phyloP scores from a whole-genome alignment of 2,113 vertebrate genomes.

The Notiomystis cincta region DNA sequence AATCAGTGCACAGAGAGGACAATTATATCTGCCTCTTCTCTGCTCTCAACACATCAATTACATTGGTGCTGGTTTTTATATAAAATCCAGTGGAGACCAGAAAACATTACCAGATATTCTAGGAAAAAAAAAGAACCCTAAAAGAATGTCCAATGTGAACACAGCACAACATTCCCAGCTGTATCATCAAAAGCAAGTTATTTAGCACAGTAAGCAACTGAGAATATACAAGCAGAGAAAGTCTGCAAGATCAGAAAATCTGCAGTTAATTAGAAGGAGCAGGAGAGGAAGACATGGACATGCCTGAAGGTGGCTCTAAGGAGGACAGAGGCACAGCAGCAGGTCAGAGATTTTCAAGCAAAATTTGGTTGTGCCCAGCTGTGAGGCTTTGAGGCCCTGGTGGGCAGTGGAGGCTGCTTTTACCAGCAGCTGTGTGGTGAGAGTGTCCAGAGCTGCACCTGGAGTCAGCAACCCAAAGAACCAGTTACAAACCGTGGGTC shows the following conservation, averaged over 20 bases:
- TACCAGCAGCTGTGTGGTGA: not conserved
- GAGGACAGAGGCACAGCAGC: rapidly evolving
- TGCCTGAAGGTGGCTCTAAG: not conserved
- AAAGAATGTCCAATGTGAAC: not conserved
- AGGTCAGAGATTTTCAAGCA: not conserved
- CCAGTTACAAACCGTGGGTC: not conserved
- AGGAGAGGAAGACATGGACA: not conserved
- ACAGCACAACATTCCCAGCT: not conserved
- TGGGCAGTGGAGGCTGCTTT: not conserved
- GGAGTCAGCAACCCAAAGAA: not conserved
- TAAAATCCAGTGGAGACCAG: not conserved
- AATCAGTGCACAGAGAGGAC: not conserved
- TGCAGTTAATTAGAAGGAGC: not conserved
- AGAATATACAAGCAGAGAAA: not conserved
- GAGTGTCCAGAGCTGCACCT: not conserved
- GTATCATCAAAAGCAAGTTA: not conserved
- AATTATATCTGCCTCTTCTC: not conserved
- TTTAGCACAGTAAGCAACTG: not conserved
- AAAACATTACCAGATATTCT: not conserved
- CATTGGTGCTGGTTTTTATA: not conserved
- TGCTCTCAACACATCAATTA: not conserved
- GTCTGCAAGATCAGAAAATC: not conserved
- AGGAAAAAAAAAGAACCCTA: not conserved
- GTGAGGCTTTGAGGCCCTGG: not conserved
- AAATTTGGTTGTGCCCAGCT: not conserved